Evolutionary conservation across 2,888 invertebrate species (phyloP).

Genomic region (Orthonychiurus folsomi): DNA sequence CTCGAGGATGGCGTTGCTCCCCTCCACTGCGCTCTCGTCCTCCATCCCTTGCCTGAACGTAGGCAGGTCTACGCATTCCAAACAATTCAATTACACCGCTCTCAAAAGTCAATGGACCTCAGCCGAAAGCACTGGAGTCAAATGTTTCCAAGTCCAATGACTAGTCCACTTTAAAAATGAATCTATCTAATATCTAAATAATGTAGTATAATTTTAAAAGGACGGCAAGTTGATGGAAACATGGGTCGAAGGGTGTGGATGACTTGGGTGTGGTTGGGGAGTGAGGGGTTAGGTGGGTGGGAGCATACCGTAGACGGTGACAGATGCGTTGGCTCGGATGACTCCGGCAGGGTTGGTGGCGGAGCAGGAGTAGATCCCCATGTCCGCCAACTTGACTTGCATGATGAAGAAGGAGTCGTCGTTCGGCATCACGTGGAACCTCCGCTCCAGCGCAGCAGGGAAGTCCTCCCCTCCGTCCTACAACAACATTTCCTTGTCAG

Average conservation of each 20-base stretch:
- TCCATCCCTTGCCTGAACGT: slow-evolving; percentile 77
- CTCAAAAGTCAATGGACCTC: too few relatives aligned
- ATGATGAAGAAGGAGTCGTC: slow-evolving; percentile 88
- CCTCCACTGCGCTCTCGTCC: slow-evolving; percentile 69
- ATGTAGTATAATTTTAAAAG: too few relatives aligned
- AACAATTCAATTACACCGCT: too few relatives aligned
- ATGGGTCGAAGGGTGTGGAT: slow-evolving; percentile 3
- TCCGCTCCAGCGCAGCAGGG: slow-evolving; percentile 83
- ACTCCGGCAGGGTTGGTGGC: slow-evolving; percentile 83
- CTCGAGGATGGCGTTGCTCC: slow-evolving; percentile 75
- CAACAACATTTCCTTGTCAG: slow-evolving; percentile 13
- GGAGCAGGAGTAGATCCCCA: slow-evolving; percentile 87
- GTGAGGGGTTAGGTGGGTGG: too few relatives aligned
- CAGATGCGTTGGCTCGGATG: slow-evolving; percentile 73
- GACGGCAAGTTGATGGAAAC: too few relatives aligned
- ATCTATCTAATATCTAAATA: too few relatives aligned
- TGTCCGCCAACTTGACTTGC: slow-evolving; percentile 78
- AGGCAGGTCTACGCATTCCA: too few relatives aligned
- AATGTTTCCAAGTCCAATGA: too few relatives aligned
- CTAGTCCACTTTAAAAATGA: too few relatives aligned
- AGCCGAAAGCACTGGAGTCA: too few relatives aligned
- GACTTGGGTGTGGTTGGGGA: background rate
- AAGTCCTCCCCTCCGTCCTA: slow-evolving; percentile 72
- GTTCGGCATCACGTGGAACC: slow-evolving; percentile 84
- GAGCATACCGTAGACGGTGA: slow-evolving; percentile 62